phyloP scores from a whole-genome alignment of 2,113 vertebrate genomes.

The Clarias magur region DNA sequence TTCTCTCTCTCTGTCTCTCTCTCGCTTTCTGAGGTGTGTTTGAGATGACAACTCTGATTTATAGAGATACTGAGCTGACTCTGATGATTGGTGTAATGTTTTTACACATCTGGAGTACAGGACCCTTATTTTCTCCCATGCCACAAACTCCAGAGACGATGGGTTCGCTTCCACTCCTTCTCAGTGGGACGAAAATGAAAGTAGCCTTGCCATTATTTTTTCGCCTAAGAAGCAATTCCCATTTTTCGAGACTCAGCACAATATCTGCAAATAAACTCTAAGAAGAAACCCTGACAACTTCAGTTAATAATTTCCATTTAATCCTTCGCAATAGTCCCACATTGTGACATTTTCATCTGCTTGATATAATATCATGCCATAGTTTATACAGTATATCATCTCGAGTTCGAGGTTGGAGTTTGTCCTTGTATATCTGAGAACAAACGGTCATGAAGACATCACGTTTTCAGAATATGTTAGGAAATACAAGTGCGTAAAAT shows the following conservation, averaged over 20 bases:
- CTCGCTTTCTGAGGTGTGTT: background rate
- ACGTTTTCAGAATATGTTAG: background rate
- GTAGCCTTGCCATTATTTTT: constrained; percentile 13
- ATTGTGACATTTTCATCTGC: constrained; percentile 14
- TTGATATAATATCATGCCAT: background rate
- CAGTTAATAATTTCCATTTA: constrained; percentile 45
- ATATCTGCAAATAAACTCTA: constrained; percentile 41
- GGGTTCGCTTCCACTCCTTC: background rate
- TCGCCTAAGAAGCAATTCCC: constrained; percentile 22
- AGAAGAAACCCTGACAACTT: constrained; percentile 36
- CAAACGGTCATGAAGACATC: background rate
- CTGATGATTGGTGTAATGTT: constrained; percentile 15
- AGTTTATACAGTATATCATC: background rate
- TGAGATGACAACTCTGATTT: constrained; percentile 2
- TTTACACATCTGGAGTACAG: background rate
- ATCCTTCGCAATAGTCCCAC: background rate
- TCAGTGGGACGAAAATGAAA: constrained; percentile 2
- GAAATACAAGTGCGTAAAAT: background rate
- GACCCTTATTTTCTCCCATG: background rate
- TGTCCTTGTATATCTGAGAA: background rate
- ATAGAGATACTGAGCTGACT: constrained; percentile 5
- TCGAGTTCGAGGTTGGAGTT: background rate
- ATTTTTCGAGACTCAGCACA: constrained; percentile 18
- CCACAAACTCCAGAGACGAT: background rate
- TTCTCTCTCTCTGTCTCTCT: background rate